A percentile compares a stretch with the other conserved stretches of the same genome.
Evolutionary conservation across 2,113 vertebrate genomes (phyloP).

Genomic region (Carassius gibelio): DNA sequence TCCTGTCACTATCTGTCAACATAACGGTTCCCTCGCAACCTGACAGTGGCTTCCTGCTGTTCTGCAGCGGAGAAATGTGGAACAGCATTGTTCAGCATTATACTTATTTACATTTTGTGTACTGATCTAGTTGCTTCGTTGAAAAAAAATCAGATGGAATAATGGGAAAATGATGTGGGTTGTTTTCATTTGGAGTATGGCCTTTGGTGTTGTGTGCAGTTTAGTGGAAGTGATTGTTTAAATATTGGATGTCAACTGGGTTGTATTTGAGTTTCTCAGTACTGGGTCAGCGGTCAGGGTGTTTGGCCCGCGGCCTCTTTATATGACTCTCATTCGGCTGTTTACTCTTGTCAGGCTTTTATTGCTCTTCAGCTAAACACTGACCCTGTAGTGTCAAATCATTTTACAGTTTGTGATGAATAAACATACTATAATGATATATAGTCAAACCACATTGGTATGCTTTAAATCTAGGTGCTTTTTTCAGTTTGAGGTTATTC

Average conservation of each 20-base stretch:
- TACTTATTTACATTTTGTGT: not conserved
- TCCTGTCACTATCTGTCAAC: constrained; percentile 29
- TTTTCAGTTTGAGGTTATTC: not conserved
- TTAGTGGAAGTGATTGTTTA: constrained; percentile 31
- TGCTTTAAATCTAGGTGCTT: not conserved
- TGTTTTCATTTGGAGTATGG: not conserved
- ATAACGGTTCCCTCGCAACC: not conserved
- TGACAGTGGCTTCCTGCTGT: constrained; percentile 16
- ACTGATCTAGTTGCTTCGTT: not conserved
- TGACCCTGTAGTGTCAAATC: not conserved
- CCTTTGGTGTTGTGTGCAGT: not conserved
- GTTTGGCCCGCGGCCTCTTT: constrained; percentile 24
- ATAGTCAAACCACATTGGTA: not conserved
- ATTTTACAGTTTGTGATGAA: constrained; percentile 1
- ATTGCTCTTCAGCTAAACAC: not conserved
- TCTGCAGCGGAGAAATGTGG: not conserved
- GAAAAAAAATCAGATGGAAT: not conserved
- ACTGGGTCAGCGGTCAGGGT: constrained; percentile 43
- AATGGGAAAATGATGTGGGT: not conserved
- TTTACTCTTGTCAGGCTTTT: constrained; percentile 24
- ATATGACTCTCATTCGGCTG: not conserved
- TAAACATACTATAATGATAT: not conserved
- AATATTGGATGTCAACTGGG: constrained; percentile 48
- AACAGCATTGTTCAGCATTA: not conserved
- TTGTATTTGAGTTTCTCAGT: constrained; percentile 43